A percentile compares a stretch with the other conserved stretches of the same genome.
These are phyloP conservation scores for Toxonevra muliebris DNA, from an alignment of 2,888 invertebrate genomes.

Conservation along the genomic window DNA sequence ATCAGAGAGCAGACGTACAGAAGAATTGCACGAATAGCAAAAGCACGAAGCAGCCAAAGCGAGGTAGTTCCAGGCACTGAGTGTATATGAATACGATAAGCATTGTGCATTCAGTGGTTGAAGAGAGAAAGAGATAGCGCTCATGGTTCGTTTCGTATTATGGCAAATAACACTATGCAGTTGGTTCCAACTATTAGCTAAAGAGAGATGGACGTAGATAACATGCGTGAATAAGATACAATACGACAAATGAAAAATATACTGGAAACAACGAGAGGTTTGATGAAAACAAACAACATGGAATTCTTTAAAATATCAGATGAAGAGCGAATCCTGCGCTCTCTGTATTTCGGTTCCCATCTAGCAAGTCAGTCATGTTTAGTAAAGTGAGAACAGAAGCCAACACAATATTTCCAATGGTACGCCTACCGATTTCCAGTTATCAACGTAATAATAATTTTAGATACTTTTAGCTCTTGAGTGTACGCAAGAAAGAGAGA, in stretches of 20 bases:
- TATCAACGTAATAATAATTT: background rate
- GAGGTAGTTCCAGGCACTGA: slow-evolving; percentile 5
- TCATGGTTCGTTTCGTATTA: background rate
- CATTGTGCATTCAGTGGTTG: background rate
- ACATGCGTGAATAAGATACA: background rate
- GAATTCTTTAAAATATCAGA: too few relatives aligned
- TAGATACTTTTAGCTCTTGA: background rate
- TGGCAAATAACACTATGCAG: background rate
- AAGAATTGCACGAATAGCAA: slow-evolving; percentile 20
- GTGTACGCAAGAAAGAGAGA: slow-evolving; percentile 17
- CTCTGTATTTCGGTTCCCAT: slow-evolving; percentile 1
- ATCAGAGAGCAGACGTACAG: slow-evolving; percentile 24
- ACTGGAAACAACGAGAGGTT: too few relatives aligned
- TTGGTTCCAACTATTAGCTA: background rate
- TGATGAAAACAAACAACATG: too few relatives aligned
- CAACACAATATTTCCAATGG: slow-evolving; percentile 49
- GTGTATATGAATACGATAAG: slow-evolving; percentile 3
- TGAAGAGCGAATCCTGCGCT: background rate
- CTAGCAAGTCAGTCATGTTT: slow-evolving; percentile 13
- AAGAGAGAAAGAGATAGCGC: background rate
- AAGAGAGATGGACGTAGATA: too few relatives aligned
- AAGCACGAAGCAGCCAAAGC: slow-evolving; percentile 15
- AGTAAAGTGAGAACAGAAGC: background rate
- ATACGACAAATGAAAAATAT: background rate
- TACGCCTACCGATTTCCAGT: slow-evolving; percentile 52